These are phyloP conservation scores for Acromyrmex charruanus DNA, from an alignment of 1,140 invertebrate genomes.

Conservation along the genomic window DNA sequence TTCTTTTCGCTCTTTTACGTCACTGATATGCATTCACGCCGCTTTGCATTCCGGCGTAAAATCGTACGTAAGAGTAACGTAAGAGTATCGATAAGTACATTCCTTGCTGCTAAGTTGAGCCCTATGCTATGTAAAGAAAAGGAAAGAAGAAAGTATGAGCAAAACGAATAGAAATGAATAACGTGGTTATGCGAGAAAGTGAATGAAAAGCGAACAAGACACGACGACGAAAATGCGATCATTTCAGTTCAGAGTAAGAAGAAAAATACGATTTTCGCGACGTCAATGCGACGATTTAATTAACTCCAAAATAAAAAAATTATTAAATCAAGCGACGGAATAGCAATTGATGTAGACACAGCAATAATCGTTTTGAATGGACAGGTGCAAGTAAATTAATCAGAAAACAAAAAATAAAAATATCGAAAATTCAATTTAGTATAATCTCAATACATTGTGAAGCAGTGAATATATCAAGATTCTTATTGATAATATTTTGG, in stretches of 20 bases:
- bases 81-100: conserved; percentile 15
- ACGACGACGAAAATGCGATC: background rate
- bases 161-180: conserved; percentile 8
- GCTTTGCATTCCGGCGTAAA: background rate
- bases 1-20: conserved; percentile 35
- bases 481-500: too few species aligned
- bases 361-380: background rate
- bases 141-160: background rate
- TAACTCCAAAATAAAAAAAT: conserved; percentile 20
- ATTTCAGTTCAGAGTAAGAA: background rate
- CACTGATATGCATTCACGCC: background rate
- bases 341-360: background rate
- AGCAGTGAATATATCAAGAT: too few species aligned
- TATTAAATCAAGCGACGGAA: conserved; percentile 14
- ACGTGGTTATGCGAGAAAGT: background rate
- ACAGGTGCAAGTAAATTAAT: conserved; percentile 55
- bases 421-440: background rate
- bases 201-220: conserved; percentile 21
- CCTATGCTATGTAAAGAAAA: background rate
- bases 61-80: conserved; percentile 32
- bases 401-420: conserved; percentile 49
- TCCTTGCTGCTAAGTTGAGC: background rate
- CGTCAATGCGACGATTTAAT: background rate
- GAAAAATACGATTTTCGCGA: background rate
- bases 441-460: background rate